Evolutionary conservation across 2,888 invertebrate species (phyloP), one percentile per base, ranked within the genome.

Genomic region (Pasiphila rectangulata): DNA sequence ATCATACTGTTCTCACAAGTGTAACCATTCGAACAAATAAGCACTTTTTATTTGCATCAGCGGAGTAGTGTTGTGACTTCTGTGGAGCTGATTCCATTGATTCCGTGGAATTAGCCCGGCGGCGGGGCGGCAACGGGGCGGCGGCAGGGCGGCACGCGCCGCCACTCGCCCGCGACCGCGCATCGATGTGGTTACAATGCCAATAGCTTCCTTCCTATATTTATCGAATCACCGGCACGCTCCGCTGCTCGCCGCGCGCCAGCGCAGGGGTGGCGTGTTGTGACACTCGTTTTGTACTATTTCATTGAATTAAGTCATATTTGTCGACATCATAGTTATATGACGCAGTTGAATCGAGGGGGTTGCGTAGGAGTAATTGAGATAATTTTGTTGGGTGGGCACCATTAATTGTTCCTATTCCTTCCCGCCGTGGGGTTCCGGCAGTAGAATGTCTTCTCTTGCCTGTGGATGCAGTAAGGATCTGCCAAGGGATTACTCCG

Each of bases 201-300:
- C 63, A 64, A 62, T 72, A 72, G 70, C 72, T 72, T 74, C 75
- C 72, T 69, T 55, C 48, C 58, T 59, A 59, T 59, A 64, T 30
- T 56, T 56, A 59, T 46, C 55, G 52, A 56, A 56, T 56, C 53
- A 59, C 37, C 48, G 25, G 36, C 48, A 50, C 49, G 51, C 51
- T 38, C 25, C 50, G 27, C 29, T 37, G 34, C n/a, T n/a, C n/a
- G n/a, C n/a, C n/a, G n/a, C n/a, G n/a, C n/a, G n/a, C n/a, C n/a
- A n/a, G n/a, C 13, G 25, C 19, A 32, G 41, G 51, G 50, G 51
- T 30, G 46, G 34, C 59, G 63, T 73, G 53, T 67, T 67, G 58
- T 59, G 57, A 65, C 65, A 61, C 47, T 46, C 49, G 51, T 52
- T 54, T 57, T 54, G 57, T 57, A 39, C 45, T 29, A 35, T 48